Percentiles rank a stretch among this genome's conserved stretches.
Evolutionary conservation across 2,888 invertebrate species (phyloP).

Genomic region (Steromphala cineraria): DNA sequence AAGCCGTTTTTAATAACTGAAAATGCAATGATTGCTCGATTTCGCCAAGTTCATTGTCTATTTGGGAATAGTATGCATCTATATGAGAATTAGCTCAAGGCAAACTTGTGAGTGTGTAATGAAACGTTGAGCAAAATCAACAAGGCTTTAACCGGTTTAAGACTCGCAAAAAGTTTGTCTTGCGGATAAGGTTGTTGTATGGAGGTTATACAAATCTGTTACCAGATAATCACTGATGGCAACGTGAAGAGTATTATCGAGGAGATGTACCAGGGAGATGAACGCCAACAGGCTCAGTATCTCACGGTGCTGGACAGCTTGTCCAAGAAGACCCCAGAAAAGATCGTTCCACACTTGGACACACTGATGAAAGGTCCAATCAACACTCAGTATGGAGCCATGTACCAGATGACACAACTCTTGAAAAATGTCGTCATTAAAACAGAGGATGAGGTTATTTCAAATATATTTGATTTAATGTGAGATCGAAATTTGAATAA

Average conservation of each 20-base stretch:
- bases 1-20: no score
- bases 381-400: slow-evolving; percentile 22
- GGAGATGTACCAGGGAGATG: slow-evolving; percentile 28
- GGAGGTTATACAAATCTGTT: neutral
- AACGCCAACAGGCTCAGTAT: slow-evolving; percentile 11
- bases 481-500: no score
- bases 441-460: slow-evolving; percentile 22
- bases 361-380: slow-evolving; percentile 22
- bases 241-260: slow-evolving; percentile 33
- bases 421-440: slow-evolving; percentile 27
- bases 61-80: no score
- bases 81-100: no score
- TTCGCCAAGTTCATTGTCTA: no score
- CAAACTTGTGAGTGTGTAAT: no score
- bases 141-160: no score
- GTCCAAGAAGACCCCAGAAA: slow-evolving; percentile 29
- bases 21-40: no score
- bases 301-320: slow-evolving; percentile 33
- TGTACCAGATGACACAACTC: slow-evolving; percentile 11
- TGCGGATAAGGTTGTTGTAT: no score
- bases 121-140: no score
- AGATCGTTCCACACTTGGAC: slow-evolving; percentile 25
- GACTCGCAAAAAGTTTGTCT: no score
- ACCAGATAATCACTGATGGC: slow-evolving; percentile 39
- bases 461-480: no score